Evolutionary conservation across 2,888 invertebrate genomes (phyloP), one percentile per base, ranked within the genome.

Genomic region (Morpho deidamia): DNA sequence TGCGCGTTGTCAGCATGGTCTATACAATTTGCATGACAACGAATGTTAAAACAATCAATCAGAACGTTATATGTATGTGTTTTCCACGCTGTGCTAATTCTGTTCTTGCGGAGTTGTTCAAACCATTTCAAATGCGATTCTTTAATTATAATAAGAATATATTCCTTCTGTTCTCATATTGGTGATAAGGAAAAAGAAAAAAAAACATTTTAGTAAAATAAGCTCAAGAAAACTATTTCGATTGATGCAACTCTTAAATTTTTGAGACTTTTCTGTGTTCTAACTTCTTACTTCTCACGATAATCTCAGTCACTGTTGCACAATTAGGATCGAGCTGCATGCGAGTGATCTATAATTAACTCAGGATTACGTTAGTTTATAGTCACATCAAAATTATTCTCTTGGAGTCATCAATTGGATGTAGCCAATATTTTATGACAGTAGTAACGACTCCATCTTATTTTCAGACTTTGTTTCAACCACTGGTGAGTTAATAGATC

Each of bases 401-500:
- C 55, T 78, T 83, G 89, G 89, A 89, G 89, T 89, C 89, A 75
- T 65, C 51, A 72, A 86, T 88, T 86, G 87, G 87, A 68, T 61
- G 72, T 85, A 83, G 84, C 66, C 66, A 60, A 46, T 67, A 60
- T 72, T 69, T 66, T 62, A 66, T 66, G 64, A 71, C 71, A 78
- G 82, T 87, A 88, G 89, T 89, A 89, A 89, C 71, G 88, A 73
- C 88, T 89, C 88, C 89, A 87, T 84, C 78, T 87, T 88, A 78
- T 87, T 90, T 90, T 90, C 90, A 90, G 90, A 90, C 75, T 85
- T 81, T 88, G 81, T 90, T 77, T 87, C 90, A 81, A 81, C 90
- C 81, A 90, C 90, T 68, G 90, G 90, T 90, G 89, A 90, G 90
- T 90, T 77, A 64, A 58, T 84, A 85, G 84, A 73, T 58, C 65